phyloP scores from a whole-genome alignment of 2,797 vertebrate species.

The Gallinago stenura region DNA sequence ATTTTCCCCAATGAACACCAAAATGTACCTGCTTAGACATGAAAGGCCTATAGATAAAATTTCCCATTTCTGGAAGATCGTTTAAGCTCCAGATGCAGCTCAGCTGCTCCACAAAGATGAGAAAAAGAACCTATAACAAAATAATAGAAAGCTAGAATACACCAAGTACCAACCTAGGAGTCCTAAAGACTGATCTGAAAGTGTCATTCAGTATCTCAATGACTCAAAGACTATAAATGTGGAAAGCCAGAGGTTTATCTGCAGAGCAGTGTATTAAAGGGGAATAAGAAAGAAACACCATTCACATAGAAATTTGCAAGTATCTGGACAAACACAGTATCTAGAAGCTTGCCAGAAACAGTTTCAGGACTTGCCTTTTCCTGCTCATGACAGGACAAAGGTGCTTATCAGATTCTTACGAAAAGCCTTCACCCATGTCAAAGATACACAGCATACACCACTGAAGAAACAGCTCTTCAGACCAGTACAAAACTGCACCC shows the following conservation, averaged over 20 bases:
- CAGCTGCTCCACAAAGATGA: not conserved
- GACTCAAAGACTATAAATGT: not conserved
- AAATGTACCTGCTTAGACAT: not conserved
- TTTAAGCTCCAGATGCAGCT: not conserved
- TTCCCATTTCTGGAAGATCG: not conserved
- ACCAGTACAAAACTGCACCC: not conserved
- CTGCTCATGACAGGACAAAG: not conserved
- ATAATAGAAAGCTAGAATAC: too few relatives aligned
- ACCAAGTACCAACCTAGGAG: not conserved
- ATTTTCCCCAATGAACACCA: not conserved
- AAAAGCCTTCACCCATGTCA: not conserved
- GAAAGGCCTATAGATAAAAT: not conserved
- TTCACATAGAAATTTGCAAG: not conserved
- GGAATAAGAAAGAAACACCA: not conserved
- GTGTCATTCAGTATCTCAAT: not conserved
- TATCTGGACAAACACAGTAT: fast-evolving
- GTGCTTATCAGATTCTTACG: not conserved
- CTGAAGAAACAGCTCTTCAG: not conserved
- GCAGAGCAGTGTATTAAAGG: not conserved
- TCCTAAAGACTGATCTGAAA: not conserved
- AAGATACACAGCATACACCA: not conserved
- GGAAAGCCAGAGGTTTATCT: not conserved
- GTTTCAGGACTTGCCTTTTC: not conserved
- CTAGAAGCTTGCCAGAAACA: not conserved
- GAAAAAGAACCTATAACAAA: not conserved